A percentile compares a stretch with the other conserved stretches of the same genome.
These are phyloP conservation scores for Pyxicephalus adspersus DNA, from an alignment of 2,113 vertebrate genomes.

Conservation along the genomic window DNA sequence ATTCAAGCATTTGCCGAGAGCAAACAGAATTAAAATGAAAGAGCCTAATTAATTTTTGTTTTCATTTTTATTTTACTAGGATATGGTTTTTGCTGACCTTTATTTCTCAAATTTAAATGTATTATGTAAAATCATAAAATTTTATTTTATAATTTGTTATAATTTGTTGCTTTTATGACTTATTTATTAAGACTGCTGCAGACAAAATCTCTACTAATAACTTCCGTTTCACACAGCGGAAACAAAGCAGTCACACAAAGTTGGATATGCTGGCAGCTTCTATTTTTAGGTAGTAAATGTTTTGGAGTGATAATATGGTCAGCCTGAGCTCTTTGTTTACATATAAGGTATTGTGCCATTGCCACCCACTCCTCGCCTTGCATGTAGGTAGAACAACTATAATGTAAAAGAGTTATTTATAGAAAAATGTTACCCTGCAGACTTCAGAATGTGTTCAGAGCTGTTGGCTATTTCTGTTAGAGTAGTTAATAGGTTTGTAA, in stretches of 20 bases:
- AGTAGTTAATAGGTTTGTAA: neutral
- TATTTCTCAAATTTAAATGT: too few species aligned
- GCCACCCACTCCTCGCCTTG: neutral
- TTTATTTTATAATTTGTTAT: too few species aligned
- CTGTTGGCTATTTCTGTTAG: neutral
- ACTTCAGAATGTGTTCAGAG: neutral
- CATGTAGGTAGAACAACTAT: neutral
- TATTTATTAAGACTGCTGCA: too few species aligned
- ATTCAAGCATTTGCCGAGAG: too few species aligned
- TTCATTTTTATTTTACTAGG: too few species aligned
- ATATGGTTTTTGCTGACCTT: too few species aligned
- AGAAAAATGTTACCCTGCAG: neutral
- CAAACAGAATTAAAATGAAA: too few species aligned
- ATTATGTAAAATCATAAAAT: too few species aligned
- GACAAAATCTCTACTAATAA: neutral
- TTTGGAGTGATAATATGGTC: constrained; percentile 10
- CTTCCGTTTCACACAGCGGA: neutral
- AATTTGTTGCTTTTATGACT: too few species aligned
- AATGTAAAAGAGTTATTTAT: constrained; percentile 10
- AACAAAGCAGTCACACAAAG: neutral
- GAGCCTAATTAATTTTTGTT: too few species aligned
- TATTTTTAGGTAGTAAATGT: constrained; percentile 3
- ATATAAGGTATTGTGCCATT: neutral
- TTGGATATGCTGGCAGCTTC: neutral
- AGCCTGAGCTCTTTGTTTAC: neutral